A percentile compares a stretch with the other conserved stretches of the same genome.
phyloP scores from a whole-genome alignment of 2,888 invertebrate species.

The Spatulosminthurus flaviceps region DNA sequence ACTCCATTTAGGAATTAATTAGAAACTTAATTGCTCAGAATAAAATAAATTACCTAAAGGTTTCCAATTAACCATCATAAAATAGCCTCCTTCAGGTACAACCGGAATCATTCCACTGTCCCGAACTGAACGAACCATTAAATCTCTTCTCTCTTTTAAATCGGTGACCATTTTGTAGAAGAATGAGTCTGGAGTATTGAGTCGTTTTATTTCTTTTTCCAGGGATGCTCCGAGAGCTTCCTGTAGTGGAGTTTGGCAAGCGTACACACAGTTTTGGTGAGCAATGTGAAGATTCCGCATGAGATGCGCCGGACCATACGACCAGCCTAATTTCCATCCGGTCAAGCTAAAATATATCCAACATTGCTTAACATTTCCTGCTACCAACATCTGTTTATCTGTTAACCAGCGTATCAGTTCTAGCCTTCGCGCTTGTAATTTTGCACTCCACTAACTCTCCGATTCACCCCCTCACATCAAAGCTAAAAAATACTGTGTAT shows the following conservation, averaged over 20 bases:
- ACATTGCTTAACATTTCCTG: conserved; percentile 7
- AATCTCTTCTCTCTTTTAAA: conserved; percentile 81
- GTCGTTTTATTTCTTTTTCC: conserved; percentile 80
- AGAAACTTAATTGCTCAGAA: conserved; percentile 27
- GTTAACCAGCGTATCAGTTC: too few relatives aligned
- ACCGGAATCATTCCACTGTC: conserved; percentile 90
- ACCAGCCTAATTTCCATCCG: conserved; percentile 67
- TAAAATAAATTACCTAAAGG: conserved; percentile 71
- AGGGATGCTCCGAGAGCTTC: conserved; percentile 92
- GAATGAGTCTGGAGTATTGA: conserved; percentile 81
- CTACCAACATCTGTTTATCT: too few relatives aligned
- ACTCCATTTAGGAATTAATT: too few relatives aligned
- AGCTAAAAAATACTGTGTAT: too few relatives aligned
- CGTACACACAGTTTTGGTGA: conserved; percentile 74
- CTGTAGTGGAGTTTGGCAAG: conserved; percentile 89
- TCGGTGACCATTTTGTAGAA: conserved; percentile 80
- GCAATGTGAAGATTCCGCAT: conserved; percentile 68
- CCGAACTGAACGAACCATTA: conserved; percentile 76
- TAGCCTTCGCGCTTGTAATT: too few relatives aligned
- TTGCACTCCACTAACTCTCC: too few relatives aligned
- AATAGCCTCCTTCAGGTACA: conserved; percentile 96
- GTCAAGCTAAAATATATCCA: conserved; percentile 46
- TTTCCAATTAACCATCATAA: conserved; percentile 94
- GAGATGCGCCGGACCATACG: conserved; percentile 69
- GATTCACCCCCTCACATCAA: not conserved